phyloP scores from a whole-genome alignment of 2,888 invertebrate species.

The Drosophila paranaensis region DNA sequence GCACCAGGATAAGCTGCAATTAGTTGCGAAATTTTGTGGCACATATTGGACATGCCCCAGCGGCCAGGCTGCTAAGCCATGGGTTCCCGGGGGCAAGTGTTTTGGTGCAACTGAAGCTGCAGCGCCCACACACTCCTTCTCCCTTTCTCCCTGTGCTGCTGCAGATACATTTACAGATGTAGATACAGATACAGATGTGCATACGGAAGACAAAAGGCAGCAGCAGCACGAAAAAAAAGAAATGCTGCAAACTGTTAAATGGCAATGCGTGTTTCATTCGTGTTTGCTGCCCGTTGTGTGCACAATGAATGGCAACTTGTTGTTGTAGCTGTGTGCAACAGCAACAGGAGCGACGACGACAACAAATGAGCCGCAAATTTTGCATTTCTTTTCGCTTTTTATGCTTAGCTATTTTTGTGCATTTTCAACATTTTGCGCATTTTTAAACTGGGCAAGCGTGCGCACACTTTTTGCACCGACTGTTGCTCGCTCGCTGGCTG shows the following conservation, averaged over 20 bases:
- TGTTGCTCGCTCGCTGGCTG: conserved; percentile 39
- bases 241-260: conserved; percentile 61
- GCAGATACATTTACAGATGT: not conserved
- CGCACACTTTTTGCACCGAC: conserved; percentile 64
- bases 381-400: conserved; percentile 39
- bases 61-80: not conserved
- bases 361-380: conserved; percentile 35
- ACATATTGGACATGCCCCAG: conserved; percentile 40
- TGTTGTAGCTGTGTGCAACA: conserved; percentile 30
- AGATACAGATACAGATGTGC: conserved; percentile 37
- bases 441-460: conserved; percentile 57
- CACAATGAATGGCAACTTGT: conserved; percentile 46
- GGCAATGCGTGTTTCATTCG: conserved; percentile 64
- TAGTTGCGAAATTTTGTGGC: conserved; percentile 70
- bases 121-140: not conserved
- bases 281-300: conserved; percentile 49
- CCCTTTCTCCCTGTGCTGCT: conserved; percentile 2
- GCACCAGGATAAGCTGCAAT: conserved; percentile 61
- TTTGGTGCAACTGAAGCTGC: conserved; percentile 28
- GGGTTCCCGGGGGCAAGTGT: conserved; percentile 34
- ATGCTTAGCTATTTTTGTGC: conserved; percentile 64
- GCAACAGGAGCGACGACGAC: conserved; percentile 40
- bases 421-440: conserved; percentile 63
- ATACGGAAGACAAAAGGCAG: conserved; percentile 41
- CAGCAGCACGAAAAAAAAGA: conserved; percentile 5